These are phyloP conservation scores for Acrocera orbiculus DNA, from an alignment of 2,888 invertebrate genomes.

Conservation along the genomic window DNA sequence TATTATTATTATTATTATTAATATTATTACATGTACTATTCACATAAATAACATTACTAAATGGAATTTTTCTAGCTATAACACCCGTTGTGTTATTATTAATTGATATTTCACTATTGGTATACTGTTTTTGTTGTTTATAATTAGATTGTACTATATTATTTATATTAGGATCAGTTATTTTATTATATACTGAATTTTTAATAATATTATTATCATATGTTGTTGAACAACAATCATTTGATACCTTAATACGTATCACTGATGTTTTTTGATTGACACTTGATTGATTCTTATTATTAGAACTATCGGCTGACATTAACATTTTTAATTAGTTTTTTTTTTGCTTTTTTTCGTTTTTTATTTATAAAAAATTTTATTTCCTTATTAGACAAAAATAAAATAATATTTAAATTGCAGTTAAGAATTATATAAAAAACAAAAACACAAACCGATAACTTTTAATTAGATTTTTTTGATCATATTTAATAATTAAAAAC, in stretches of 20 bases:
- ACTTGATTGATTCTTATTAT: slow-evolving; percentile 15
- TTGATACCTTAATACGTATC: slow-evolving; percentile 3
- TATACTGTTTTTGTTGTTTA: background rate
- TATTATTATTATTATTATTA: slow-evolving; percentile 6
- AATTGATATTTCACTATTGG: background rate
- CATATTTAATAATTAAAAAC: too few species aligned
- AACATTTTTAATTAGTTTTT: slow-evolving; percentile 22
- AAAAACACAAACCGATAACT: too few species aligned
- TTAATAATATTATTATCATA: slow-evolving; percentile 4
- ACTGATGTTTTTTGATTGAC: slow-evolving; percentile 7
- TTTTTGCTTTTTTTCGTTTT: slow-evolving; percentile 1
- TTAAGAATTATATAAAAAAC: too few species aligned
- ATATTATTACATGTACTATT: slow-evolving; percentile 15
- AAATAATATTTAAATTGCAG: too few species aligned
- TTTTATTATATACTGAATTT: too few species aligned
- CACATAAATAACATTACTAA: slow-evolving; percentile 27
- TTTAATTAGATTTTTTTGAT: too few species aligned
- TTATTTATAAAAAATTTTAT: background rate
- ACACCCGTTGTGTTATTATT: slow-evolving; percentile 8
- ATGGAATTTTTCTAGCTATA: slow-evolving; percentile 22
- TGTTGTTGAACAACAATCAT: slow-evolving; percentile 2
- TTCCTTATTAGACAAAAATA: too few species aligned
- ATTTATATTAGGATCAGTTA: too few species aligned
- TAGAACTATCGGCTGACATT: slow-evolving; percentile 32
- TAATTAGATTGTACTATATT: too few species aligned